Percentiles rank a stretch among this genome's conserved stretches.
Evolutionary conservation across 1,140 invertebrate species (phyloP).

Genomic region (Diachasma alloeum): DNA sequence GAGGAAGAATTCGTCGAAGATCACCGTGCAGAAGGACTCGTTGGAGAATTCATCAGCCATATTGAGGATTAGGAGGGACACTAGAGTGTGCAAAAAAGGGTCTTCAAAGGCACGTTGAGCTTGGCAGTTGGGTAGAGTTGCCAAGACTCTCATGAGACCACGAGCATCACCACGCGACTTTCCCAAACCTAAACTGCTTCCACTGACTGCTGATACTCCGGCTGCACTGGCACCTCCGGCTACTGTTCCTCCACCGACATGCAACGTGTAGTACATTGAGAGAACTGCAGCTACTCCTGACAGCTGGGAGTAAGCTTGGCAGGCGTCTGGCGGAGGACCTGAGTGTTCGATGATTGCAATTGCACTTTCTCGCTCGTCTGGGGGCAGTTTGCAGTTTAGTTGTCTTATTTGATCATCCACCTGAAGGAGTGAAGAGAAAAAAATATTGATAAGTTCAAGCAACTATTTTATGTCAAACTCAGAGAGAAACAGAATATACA

Average conservation of each 20-base stretch:
- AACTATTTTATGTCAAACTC: too few relatives aligned
- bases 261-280: slow-evolving; percentile 95
- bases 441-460: too few relatives aligned
- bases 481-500: too few relatives aligned
- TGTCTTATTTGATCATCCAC: slow-evolving; percentile 93
- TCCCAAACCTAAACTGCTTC: slow-evolving; percentile 66
- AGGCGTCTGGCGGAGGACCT: slow-evolving; percentile 90
- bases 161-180: slow-evolving; percentile 80
- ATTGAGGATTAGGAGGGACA: slow-evolving; percentile 82
- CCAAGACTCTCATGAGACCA: slow-evolving; percentile 86
- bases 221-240: slow-evolving; percentile 72
- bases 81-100: slow-evolving; percentile 92
- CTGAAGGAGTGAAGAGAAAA: slow-evolving; percentile 33
- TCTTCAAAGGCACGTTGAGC: slow-evolving; percentile 93
- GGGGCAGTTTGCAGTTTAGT: slow-evolving; percentile 86
- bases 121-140: slow-evolving; percentile 88
- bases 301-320: slow-evolving; percentile 89
- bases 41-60: slow-evolving; percentile 92
- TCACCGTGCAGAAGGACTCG: slow-evolving; percentile 93
- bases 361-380: slow-evolving; percentile 92
- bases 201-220: slow-evolving; percentile 75
- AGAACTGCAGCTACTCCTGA: slow-evolving; percentile 90
- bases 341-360: slow-evolving; percentile 95
- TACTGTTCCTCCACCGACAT: slow-evolving; percentile 80
- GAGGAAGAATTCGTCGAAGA: slow-evolving; percentile 97